These are phyloP conservation scores for Eremophila alpestris DNA, from an alignment of 2,797 vertebrate genomes.

Conservation along the genomic window DNA sequence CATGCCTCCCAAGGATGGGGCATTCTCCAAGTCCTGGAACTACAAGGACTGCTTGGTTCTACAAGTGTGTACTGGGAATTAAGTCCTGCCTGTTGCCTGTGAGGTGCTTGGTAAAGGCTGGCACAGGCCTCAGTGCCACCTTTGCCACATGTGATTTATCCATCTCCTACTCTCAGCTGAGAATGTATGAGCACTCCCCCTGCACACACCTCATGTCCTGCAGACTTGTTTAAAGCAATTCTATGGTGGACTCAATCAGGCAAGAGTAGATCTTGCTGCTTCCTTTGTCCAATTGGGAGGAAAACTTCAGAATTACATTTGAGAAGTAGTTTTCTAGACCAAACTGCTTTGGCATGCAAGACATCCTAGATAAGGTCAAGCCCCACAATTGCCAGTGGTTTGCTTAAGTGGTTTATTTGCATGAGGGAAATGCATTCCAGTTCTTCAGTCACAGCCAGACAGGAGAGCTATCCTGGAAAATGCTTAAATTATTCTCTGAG, in stretches of 20 bases:
- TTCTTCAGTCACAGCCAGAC: not conserved
- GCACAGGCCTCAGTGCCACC: not conserved
- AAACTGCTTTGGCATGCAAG: not conserved
- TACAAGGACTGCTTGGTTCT: not conserved
- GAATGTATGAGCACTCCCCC: rapidly evolving
- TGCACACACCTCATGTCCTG: not conserved
- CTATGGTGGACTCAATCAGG: not conserved
- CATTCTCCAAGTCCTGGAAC: not conserved
- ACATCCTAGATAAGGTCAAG: not conserved
- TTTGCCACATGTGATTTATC: not conserved
- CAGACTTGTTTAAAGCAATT: not conserved
- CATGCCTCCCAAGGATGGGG: not conserved
- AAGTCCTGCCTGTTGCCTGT: not conserved
- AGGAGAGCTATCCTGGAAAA: not conserved
- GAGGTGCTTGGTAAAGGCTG: not conserved
- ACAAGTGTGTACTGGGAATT: rapidly evolving
- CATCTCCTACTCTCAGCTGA: not conserved
- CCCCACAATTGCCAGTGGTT: not conserved
- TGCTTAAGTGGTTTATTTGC: not conserved
- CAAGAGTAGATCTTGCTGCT: not conserved
- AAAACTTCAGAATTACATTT: not conserved
- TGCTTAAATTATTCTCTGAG: not conserved
- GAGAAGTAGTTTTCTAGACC: not conserved
- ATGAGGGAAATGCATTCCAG: not conserved
- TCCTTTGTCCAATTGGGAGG: not conserved